Base-by-base conservation (phyloP, 1,140 invertebrate genomes). In the Notospermus geniculatus region DNA sequence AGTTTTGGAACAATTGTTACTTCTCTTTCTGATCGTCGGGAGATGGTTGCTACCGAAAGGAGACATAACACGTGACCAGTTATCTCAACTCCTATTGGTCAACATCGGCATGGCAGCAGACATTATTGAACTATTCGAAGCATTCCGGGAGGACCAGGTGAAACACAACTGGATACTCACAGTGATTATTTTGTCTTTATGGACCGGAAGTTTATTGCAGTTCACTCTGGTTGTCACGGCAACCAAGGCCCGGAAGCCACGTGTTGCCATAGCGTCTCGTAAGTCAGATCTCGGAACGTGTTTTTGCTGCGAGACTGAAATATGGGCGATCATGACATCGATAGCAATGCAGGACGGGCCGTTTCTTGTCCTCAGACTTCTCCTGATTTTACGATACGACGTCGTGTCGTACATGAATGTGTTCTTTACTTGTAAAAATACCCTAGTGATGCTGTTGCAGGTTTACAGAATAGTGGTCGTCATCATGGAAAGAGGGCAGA, bases 121-220 rank as follows among this genome's bases (percentile, higher is more conserved):
- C 74, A 95, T 95, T 54, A 93, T 95, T 41, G 93, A 95, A 77
- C 93, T 95, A 75, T 94, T 95, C 77, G 93, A 94, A 75, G 92
- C 91, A 0, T 93, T 94, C 81, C 82, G 59, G n/a, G 72, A 73
- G 45, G 41, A 68, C 9, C 59, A 39, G 11, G 72, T 72, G 19
- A 61, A 54, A 36, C 55, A 65, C 29, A 68, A 70, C 59, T 30
- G 19, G 5, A 36, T 60, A 13, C 58, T 75, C 30, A 71, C 63
- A 5, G 32, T 69, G 0, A 56, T 65, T 7, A 71, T 75, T 11
- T 56, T 75, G 36, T 63, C 64, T 0, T 43, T 72, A 11, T 75
- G 73, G 73, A 90, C 91, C 0, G 92, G 90, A 90, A 91, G 90
- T 28, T 79, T 94, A n/a, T 85, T 92, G 78, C 91, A 94, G 80